Percentiles rank a stretch among this genome's conserved stretches.
Conservation (phyloP, 2,113 vertebrate genomes). For the Corythoichthys intestinalis region DNA sequence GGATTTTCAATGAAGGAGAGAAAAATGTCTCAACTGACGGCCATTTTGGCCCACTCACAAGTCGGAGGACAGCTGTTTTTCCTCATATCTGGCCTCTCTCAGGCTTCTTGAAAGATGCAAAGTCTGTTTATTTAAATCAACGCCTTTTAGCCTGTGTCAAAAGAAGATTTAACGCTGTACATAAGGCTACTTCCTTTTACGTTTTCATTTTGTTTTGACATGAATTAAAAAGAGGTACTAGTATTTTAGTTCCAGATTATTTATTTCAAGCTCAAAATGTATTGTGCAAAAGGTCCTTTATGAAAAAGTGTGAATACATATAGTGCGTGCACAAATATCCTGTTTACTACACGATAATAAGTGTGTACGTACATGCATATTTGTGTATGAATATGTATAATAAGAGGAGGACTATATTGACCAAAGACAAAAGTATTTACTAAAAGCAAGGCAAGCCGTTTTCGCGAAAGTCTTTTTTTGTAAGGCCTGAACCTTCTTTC, state of each 20-base stretch:
- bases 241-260: slow-evolving; percentile 68
- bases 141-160: slow-evolving; percentile 76
- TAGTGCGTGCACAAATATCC: slow-evolving; percentile 69
- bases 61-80: slow-evolving; percentile 65
- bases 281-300: slow-evolving; percentile 75
- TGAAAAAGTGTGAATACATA: slow-evolving; percentile 67
- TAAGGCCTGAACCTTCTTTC: slow-evolving; percentile 29
- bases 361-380: slow-evolving; percentile 72
- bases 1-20: slow-evolving; percentile 51
- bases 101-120: slow-evolving; percentile 78
- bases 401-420: slow-evolving; percentile 71
- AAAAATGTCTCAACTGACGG: slow-evolving; percentile 47
- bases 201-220: slow-evolving; percentile 59
- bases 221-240: slow-evolving; percentile 73
- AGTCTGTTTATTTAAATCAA: slow-evolving; percentile 78
- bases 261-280: slow-evolving; percentile 71
- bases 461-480: slow-evolving; percentile 50
- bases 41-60: slow-evolving; percentile 52
- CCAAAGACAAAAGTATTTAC: slow-evolving; percentile 79
- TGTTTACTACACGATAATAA: slow-evolving; percentile 68
- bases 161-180: slow-evolving; percentile 73
- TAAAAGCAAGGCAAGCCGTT: slow-evolving; percentile 67
- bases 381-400: slow-evolving; percentile 73
- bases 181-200: slow-evolving; percentile 72
- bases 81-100: slow-evolving; percentile 75